These are phyloP conservation scores for Eubucco bourcierii DNA, from an alignment of 2,113 vertebrate species.

Conservation along the genomic window DNA sequence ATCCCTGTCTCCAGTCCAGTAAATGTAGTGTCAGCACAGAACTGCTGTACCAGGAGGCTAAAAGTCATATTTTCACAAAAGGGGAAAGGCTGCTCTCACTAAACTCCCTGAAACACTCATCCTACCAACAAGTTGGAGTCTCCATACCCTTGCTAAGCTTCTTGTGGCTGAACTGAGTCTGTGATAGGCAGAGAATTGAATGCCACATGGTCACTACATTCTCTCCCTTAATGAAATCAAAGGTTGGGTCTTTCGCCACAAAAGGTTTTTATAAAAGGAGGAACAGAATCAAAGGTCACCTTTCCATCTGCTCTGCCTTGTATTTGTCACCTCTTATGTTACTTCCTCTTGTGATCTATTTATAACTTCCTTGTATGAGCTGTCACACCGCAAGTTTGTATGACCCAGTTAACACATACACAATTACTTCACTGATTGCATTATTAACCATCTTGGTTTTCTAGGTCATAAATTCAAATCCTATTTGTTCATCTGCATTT, in stretches of 20 bases:
- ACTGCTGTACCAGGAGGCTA: neutral
- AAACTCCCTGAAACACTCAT: neutral
- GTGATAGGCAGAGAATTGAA: neutral
- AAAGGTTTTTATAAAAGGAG: neutral
- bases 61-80: neutral
- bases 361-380: constrained; percentile 47
- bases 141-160: neutral
- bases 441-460: constrained; percentile 36
- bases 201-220: neutral
- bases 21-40: neutral
- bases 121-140: neutral
- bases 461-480: constrained; percentile 9
- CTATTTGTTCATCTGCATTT: constrained; percentile 42
- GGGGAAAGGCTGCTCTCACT: neutral
- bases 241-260: neutral
- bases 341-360: constrained; percentile 47
- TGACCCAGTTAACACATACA: constrained; percentile 15
- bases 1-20: neutral
- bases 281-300: neutral
- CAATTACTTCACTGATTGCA: constrained; percentile 8
- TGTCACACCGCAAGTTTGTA: constrained; percentile 41
- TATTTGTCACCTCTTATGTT: neutral
- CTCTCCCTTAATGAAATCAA: neutral
- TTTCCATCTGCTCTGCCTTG: neutral
- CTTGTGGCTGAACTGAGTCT: neutral